phyloP scores from a whole-genome alignment of 2,888 invertebrate genomes.

The Gastracanthus pulcherrimus region DNA sequence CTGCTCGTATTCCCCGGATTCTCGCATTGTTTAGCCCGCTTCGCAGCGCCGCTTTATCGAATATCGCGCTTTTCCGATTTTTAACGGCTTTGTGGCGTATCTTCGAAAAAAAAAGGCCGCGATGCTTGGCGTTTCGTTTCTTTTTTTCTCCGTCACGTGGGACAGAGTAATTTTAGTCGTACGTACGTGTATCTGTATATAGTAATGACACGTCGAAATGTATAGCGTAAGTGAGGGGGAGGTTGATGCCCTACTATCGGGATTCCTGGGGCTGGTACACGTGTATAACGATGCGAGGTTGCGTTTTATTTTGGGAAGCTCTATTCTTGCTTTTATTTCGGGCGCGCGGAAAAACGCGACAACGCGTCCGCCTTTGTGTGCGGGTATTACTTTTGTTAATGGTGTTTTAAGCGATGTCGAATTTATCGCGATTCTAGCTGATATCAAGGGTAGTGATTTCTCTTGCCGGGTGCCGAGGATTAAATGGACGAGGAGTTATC shows the following conservation, averaged over 20 bases:
- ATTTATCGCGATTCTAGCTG: neutral
- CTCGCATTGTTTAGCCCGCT: constrained; percentile 25
- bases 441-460: neutral
- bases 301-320: neutral
- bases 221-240: neutral
- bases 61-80: constrained; percentile 21
- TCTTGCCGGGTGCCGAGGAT: neutral
- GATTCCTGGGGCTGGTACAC: neutral
- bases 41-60: constrained; percentile 21
- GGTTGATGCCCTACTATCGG: neutral
- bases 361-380: neutral
- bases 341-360: neutral
- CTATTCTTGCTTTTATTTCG: neutral
- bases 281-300: neutral
- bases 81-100: neutral
- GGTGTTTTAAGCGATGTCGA: constrained; percentile 14
- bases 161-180: constrained; percentile 27
- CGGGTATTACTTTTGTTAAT: constrained; percentile 23
- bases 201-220: constrained; percentile 19
- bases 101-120: neutral
- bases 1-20: neutral
- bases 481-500: neutral
- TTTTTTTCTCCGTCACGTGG: neutral
- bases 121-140: neutral
- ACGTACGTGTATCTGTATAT: too few relatives aligned